Evolutionary conservation across 2,113 vertebrate species (phyloP).

Genomic region (Castor canadensis): DNA sequence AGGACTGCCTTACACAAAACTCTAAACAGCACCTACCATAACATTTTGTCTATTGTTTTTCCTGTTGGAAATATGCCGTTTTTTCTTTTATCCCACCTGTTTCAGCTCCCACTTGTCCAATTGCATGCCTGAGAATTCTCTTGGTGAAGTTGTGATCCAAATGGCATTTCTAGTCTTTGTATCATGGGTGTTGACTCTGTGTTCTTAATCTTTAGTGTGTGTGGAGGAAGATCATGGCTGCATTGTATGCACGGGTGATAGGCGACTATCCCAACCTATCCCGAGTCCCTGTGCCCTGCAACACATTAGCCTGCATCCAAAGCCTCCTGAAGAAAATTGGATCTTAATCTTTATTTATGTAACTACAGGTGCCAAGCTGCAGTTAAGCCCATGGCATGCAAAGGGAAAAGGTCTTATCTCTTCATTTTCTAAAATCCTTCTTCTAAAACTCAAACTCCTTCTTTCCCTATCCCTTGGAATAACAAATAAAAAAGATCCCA

Average conservation of each 20-base stretch:
- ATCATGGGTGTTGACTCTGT: accelerated
- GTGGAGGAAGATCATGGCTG: not conserved
- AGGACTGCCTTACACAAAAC: accelerated
- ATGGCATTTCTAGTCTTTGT: not conserved
- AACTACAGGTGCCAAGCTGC: not conserved
- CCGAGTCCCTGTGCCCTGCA: not conserved
- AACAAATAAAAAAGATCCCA: not conserved
- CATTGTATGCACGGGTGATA: not conserved
- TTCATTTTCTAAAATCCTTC: not conserved
- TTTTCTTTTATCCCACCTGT: not conserved
- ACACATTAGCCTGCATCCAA: not conserved
- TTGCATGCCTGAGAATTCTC: not conserved
- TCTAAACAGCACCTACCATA: not conserved
- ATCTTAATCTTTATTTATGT: not conserved
- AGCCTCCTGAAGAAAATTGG: not conserved
- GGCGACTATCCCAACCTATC: not conserved
- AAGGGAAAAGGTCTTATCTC: not conserved
- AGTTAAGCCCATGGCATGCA: not conserved
- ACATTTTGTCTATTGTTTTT: not conserved
- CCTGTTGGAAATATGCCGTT: not conserved
- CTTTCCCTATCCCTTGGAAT: not conserved
- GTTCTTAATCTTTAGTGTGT: not conserved
- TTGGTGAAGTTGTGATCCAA: not conserved
- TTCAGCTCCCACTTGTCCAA: not conserved
- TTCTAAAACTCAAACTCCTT: not conserved